Evolutionary conservation across 2,888 invertebrate species (phyloP).

Genomic region (Merodon equestris): DNA sequence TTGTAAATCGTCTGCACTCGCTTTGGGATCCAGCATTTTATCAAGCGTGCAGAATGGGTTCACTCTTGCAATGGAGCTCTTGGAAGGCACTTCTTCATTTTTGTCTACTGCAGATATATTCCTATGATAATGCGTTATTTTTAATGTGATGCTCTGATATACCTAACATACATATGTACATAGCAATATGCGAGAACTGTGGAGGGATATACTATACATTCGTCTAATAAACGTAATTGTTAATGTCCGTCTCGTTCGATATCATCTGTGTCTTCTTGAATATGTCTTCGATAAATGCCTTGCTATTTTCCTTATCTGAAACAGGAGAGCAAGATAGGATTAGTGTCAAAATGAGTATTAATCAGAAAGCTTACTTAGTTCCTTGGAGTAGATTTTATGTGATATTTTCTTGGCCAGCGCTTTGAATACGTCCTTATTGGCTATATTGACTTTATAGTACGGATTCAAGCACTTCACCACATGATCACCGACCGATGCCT

Average conservation of each 20-base stretch:
- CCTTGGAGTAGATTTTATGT: constrained; percentile 69
- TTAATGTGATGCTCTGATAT: too few relatives aligned
- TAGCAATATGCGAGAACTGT: too few relatives aligned
- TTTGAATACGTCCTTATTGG: constrained; percentile 75
- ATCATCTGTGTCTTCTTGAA: constrained; percentile 74
- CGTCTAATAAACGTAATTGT: constrained; percentile 50
- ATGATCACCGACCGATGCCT: constrained; percentile 69
- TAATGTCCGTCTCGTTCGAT: constrained; percentile 74
- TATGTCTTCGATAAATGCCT: constrained; percentile 73
- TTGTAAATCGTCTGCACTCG: too few relatives aligned
- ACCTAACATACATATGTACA: too few relatives aligned
- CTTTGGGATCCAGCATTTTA: too few relatives aligned
- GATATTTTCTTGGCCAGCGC: constrained; percentile 75
- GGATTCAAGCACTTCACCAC: constrained; percentile 73
- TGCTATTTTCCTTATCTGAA: constrained; percentile 72
- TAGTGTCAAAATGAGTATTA: neutral
- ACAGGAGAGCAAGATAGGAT: neutral
- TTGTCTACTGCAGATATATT: too few relatives aligned
- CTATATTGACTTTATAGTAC: constrained; percentile 76
- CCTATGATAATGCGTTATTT: too few relatives aligned
- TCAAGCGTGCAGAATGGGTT: too few relatives aligned
- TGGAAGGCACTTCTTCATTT: too few relatives aligned
- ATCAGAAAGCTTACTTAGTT: constrained; percentile 41
- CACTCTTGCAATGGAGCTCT: too few relatives aligned
- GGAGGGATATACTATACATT: neutral